phyloP scores from a whole-genome alignment of 2,113 vertebrate genomes.

The Amblyopsis rosae region DNA sequence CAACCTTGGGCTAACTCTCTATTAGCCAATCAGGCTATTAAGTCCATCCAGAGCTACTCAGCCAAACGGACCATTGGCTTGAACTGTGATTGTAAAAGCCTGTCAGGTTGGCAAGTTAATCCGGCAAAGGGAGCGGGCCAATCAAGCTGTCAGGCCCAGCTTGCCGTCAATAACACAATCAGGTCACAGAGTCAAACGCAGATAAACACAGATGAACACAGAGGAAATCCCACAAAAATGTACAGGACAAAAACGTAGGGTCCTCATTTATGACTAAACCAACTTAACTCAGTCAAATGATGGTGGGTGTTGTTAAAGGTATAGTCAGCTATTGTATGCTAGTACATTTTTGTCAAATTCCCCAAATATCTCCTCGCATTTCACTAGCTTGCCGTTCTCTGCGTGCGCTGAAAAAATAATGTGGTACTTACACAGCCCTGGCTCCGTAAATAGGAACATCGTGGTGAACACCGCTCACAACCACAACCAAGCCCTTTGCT shows the following conservation, averaged over 20 bases:
- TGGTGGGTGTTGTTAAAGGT: background rate
- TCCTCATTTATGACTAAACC: background rate
- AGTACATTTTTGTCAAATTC: too few relatives aligned
- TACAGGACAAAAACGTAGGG: too few relatives aligned
- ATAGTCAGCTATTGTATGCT: too few relatives aligned
- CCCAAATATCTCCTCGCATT: too few relatives aligned
- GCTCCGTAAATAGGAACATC: too few relatives aligned
- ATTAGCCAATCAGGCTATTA: slow-evolving; percentile 69
- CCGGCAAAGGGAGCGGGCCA: slow-evolving; percentile 52
- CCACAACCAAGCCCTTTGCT: too few relatives aligned
- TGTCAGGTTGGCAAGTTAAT: slow-evolving; percentile 67
- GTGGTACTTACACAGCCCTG: too few relatives aligned
- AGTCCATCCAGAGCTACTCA: slow-evolving; percentile 71
- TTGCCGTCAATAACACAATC: slow-evolving; percentile 63
- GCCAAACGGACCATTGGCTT: slow-evolving; percentile 64
- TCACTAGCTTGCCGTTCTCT: too few relatives aligned
- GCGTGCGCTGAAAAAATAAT: too few relatives aligned
- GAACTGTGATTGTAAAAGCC: slow-evolving; percentile 71
- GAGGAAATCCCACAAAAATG: too few relatives aligned
- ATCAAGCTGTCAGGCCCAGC: slow-evolving; percentile 65
- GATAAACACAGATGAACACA: slow-evolving; percentile 8
- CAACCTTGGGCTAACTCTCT: slow-evolving; percentile 71
- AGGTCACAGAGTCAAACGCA: slow-evolving; percentile 50
- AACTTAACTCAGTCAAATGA: background rate
- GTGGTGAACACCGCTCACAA: too few relatives aligned